Evolutionary conservation across 2,113 vertebrate genomes (phyloP), one percentile per base, ranked within the genome.

Genomic region (Casuarius casuarius): DNA sequence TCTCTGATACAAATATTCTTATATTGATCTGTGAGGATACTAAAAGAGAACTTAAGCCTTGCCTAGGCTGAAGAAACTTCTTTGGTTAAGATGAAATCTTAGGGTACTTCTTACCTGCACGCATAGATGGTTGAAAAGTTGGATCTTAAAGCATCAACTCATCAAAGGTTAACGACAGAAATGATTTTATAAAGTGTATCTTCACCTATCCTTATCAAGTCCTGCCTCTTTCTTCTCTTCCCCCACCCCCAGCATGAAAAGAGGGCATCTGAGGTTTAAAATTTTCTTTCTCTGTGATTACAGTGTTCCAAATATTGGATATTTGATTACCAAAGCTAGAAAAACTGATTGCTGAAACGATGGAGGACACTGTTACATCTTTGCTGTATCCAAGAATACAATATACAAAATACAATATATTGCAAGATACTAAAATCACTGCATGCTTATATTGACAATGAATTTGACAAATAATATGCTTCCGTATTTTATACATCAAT

Each of bases 241-340:
- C 18, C 46, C 13, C 10, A 26, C 2, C 4, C 1, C 15, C 5
- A 58, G 4, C 8, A 33, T 1, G 2, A 33, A 76, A 90, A 72
- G 4, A 66, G 5, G 12, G 4, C 42, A 51, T 85, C 84, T 48
- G 35, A 76, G 7, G 61, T 17, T 68, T 87, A 61, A 29, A 61
- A 29, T 29, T 31, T 2, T 28, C 61, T 6, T 59, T 66, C 10
- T 61, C 5, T 38, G 17, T 28, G 28, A 6, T 12, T 66, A 7
- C 7, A 17, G 7, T 46, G 16, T 12, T 80, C 18, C 19, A 44
- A n/a, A 3, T 44, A 52, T 16, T 71, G 5, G 5, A 4, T 61
- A 20, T 79, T 85, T 87, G 10, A 65, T 22, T 72, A 56, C 5
- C 29, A 79, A 76, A 79, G 8, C 7, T 29, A 58, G 5, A 62